Percentiles rank a stretch among this genome's conserved stretches.
Conservation (phyloP, 2,888 invertebrate genomes). For the Apeira syringaria region DNA sequence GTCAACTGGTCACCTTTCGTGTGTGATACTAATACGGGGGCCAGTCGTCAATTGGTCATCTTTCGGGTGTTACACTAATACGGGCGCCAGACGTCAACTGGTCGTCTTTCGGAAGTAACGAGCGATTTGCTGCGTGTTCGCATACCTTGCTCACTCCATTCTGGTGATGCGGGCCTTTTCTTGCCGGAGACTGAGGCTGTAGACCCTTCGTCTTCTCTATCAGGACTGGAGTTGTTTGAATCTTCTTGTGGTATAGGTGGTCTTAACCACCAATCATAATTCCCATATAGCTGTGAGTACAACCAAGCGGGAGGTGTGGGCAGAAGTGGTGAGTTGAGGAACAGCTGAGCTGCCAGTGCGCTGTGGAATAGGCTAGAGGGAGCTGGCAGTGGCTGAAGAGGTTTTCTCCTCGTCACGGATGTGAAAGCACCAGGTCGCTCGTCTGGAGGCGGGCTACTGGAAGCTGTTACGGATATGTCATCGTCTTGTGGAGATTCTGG, state of each 20-base stretch:
- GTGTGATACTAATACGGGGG: no score
- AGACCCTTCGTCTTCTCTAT: conserved; percentile 70
- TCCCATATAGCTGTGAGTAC: conserved; percentile 89
- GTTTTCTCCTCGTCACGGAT: conserved; percentile 75
- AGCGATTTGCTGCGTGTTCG: conserved; percentile 72
- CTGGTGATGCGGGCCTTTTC: conserved; percentile 81
- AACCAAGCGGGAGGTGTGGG: conserved; percentile 91
- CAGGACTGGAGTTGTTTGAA: conserved; percentile 66
- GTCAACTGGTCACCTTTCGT: conserved; percentile 84
- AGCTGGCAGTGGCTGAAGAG: conserved; percentile 70
- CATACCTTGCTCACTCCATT: conserved; percentile 71
- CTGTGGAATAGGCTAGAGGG: conserved; percentile 78
- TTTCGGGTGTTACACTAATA: conserved; percentile 72
- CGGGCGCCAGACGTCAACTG: conserved; percentile 91
- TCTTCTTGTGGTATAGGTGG: conserved; percentile 72
- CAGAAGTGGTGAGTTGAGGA: conserved; percentile 88
- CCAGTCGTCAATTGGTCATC: conserved; percentile 88
- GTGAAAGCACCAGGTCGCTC: conserved; percentile 82
- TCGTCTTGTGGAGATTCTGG: conserved; percentile 83
- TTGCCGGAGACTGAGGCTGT: conserved; percentile 68
- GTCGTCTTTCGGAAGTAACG: conserved; percentile 71
- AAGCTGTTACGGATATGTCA: conserved; percentile 86
- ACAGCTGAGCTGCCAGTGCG: conserved; percentile 86
- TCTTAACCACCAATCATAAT: conserved; percentile 88
- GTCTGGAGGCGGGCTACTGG: conserved; percentile 77